A percentile compares a stretch with the other conserved stretches of the same genome.
Conservation (phyloP, 2,797 vertebrate species). For the Coranthus polyacanthus region DNA sequence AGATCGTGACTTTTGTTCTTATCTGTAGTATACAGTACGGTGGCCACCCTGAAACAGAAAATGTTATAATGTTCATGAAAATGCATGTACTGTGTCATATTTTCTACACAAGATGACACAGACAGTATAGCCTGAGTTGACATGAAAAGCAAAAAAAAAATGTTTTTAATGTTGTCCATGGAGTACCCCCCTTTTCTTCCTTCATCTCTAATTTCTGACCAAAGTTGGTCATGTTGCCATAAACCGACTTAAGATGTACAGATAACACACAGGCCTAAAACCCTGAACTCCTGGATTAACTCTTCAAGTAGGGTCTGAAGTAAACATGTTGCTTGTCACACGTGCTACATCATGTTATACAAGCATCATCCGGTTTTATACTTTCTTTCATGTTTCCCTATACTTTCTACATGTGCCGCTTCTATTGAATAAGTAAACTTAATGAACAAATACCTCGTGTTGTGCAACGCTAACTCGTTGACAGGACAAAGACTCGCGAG, state of each 20-base stretch:
- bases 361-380: conserved; percentile 3
- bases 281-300: neutral
- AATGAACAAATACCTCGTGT: conserved; percentile 48
- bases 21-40: too few species aligned
- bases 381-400: neutral
- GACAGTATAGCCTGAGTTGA: neutral
- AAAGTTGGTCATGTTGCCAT: neutral
- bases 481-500: conserved; percentile 75
- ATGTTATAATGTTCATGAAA: too few species aligned
- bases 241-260: neutral
- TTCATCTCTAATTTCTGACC: neutral
- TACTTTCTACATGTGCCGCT: neutral
- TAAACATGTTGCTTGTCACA: conserved; percentile 35
- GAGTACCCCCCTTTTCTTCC: too few species aligned
- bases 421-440: neutral
- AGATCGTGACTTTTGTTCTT: too few species aligned
- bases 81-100: neutral
- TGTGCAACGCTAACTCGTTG: conserved; percentile 51
- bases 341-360: conserved; percentile 10
- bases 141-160: neutral
- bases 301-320: neutral
- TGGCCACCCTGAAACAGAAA: too few species aligned
- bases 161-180: neutral
- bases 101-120: neutral
- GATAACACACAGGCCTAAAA: conserved; percentile 15